A percentile compares a stretch with the other conserved stretches of the same genome.
Conservation (phyloP, 2,113 vertebrate genomes). For the Pantherophis guttatus region DNA sequence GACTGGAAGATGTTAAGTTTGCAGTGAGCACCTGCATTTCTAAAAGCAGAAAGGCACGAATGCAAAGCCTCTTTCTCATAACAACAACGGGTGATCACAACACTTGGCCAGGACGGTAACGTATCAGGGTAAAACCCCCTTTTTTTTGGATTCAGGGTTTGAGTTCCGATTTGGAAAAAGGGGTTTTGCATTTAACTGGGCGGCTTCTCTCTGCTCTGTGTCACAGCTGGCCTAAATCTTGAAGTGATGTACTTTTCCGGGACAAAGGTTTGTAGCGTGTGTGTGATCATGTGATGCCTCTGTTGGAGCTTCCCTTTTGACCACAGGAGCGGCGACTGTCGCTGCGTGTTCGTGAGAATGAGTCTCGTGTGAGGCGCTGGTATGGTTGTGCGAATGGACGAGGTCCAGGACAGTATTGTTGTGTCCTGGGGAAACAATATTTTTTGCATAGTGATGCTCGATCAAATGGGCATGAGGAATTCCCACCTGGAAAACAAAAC, state of each 20-base stretch:
- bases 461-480: slow-evolving; percentile 12
- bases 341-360: slow-evolving; percentile 20
- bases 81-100: slow-evolving; percentile 15
- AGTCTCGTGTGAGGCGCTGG: slow-evolving; percentile 1
- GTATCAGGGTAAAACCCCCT: not conserved
- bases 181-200: not conserved
- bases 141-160: not conserved
- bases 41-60: not conserved
- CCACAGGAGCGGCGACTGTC: not conserved
- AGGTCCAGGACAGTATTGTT: slow-evolving; percentile 54
- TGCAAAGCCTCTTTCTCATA: not conserved
- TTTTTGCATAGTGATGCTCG: slow-evolving; percentile 41
- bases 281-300: not conserved
- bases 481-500: slow-evolving; percentile 58
- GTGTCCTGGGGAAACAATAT: not conserved
- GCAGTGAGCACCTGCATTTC: not conserved
- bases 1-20: not conserved
- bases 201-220: not conserved
- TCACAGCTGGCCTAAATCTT: slow-evolving; percentile 21
- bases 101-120: not conserved
- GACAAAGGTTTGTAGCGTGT: slow-evolving; percentile 46
- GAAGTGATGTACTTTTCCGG: slow-evolving; percentile 68
- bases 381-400: slow-evolving; percentile 33
- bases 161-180: not conserved
- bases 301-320: slow-evolving; percentile 21